Conservation (phyloP, 2,113 vertebrate species). For the Leucopsar rothschildi region DNA sequence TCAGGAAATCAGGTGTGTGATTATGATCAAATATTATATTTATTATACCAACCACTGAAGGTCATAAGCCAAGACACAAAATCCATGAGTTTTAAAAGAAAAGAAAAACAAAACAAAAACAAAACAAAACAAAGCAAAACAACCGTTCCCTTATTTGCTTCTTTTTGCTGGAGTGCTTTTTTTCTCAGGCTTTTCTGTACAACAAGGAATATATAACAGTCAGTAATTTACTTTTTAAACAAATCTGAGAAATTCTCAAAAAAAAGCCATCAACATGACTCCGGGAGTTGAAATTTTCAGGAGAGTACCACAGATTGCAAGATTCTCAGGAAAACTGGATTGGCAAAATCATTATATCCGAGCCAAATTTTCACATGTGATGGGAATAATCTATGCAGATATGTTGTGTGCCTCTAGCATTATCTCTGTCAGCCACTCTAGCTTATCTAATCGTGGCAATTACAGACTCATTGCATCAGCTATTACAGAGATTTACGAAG, state of each 20-base stretch:
- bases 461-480: conserved; percentile 53
- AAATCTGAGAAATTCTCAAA: background rate
- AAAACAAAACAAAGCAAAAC: background rate
- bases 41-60: background rate
- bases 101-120: background rate
- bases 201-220: background rate
- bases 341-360: background rate
- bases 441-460: conserved; percentile 48
- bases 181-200: background rate
- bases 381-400: conserved; percentile 34
- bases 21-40: background rate
- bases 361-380: background rate
- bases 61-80: background rate
- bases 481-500: conserved; percentile 13
- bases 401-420: background rate
- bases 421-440: conserved; percentile 24
- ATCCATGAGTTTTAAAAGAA: background rate
- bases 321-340: background rate
- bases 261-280: background rate
- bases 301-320: background rate
- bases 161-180: background rate
- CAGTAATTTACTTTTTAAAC: background rate
- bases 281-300: background rate
- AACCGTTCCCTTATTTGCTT: background rate
- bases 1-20: background rate